These are phyloP conservation scores for Halocynthia roretzi DNA, from an alignment of 23 tunicate genomes.

Conservation along the genomic window DNA sequence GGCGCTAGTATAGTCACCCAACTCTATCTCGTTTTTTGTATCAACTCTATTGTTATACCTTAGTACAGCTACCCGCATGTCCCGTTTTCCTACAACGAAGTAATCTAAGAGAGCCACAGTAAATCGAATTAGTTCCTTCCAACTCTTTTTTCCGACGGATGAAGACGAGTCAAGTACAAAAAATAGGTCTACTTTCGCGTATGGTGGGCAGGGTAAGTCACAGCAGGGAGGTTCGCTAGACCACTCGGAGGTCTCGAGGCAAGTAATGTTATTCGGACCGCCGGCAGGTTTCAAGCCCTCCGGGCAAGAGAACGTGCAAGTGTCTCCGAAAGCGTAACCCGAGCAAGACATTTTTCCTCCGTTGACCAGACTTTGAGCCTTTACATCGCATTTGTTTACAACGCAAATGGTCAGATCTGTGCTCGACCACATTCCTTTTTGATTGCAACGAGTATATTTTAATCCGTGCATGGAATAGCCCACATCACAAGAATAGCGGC, in stretches of 20 bases:
- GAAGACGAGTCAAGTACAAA: conserved; percentile 70
- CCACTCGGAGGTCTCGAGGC: conserved; percentile 33
- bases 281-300: conserved; percentile 39
- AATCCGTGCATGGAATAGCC: conserved; percentile 53
- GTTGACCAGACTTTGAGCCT: conserved; percentile 39
- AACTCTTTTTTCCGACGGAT: conserved; percentile 54
- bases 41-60: conserved; percentile 48
- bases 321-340: conserved; percentile 42
- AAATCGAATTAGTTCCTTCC: conserved; percentile 46
- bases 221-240: conserved; percentile 44
- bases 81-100: conserved; percentile 42
- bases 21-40: conserved; percentile 21
- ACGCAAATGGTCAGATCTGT: conserved; percentile 46
- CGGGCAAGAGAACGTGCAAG: conserved; percentile 53
- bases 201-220: conserved; percentile 73
- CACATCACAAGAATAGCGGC: conserved; percentile 36
- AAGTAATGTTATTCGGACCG: conserved; percentile 37
- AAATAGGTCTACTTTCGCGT: conserved; percentile 52
- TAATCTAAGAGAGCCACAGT: conserved; percentile 39
- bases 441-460: conserved; percentile 33
- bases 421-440: conserved; percentile 41
- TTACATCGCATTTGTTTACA: conserved; percentile 42
- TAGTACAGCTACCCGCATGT: conserved; percentile 66
- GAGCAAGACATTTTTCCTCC: conserved; percentile 44
- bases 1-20: conserved; percentile 33